These are phyloP conservation scores for Nasonia longicornis DNA, from an alignment of 1,140 invertebrate species.

Conservation along the genomic window DNA sequence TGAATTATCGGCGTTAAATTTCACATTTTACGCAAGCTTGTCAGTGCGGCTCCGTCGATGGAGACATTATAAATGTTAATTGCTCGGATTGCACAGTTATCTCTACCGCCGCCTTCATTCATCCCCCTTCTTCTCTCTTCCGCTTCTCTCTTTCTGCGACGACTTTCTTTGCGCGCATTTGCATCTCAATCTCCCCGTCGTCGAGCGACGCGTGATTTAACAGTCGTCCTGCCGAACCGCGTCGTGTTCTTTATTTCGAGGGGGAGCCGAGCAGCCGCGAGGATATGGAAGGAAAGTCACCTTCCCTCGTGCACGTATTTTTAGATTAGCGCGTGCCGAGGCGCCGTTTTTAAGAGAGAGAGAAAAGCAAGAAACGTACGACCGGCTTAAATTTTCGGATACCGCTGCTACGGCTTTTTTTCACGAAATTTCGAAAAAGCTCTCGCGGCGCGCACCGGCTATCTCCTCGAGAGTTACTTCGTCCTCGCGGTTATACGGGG, in stretches of 20 bases:
- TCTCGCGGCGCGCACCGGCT: not conserved
- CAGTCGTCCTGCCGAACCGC: conserved; percentile 51
- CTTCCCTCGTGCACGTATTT: conserved; percentile 53
- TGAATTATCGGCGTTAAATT: conserved; percentile 64
- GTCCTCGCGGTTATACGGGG: too few species aligned
- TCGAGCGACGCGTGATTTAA: conserved; percentile 56
- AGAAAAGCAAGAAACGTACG: not conserved
- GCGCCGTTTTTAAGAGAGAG: conserved; percentile 37
- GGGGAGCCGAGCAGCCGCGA: conserved; percentile 34
- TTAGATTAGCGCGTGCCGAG: conserved; percentile 54
- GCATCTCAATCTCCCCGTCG: conserved; percentile 63
- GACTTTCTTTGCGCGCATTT: conserved; percentile 54
- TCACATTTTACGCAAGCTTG: conserved; percentile 57
- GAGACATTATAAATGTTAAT: conserved; percentile 67
- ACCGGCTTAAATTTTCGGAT: conserved; percentile 31
- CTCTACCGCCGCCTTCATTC: conserved; percentile 35
- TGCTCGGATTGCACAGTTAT: conserved; percentile 63
- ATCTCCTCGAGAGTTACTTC: not conserved
- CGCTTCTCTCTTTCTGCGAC: conserved; percentile 41
- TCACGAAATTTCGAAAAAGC: conserved; percentile 36
- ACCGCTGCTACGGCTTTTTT: conserved; percentile 38
- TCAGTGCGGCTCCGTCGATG: conserved; percentile 48
- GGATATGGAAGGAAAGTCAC: conserved; percentile 48
- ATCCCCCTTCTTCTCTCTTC: conserved; percentile 23
- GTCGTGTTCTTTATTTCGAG: conserved; percentile 43